Evolutionary conservation across 2,797 vertebrate genomes (phyloP), one percentile per base, ranked within the genome.

Genomic region (Gobionotothen gibberifrons): DNA sequence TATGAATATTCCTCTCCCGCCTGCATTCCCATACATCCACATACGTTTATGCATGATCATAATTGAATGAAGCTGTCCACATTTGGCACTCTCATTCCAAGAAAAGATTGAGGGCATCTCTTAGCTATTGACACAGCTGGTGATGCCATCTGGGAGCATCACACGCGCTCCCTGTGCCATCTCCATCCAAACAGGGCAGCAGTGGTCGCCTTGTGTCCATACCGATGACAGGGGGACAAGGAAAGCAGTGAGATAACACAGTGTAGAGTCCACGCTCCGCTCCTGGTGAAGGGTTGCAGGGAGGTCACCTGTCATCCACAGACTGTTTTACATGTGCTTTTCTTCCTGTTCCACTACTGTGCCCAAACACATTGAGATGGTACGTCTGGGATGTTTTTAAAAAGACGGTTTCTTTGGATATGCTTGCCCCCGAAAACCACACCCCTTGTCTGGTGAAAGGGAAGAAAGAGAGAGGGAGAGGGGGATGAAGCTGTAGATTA

Each of bases 61-160:
- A 69, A 84, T 61, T 67, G 79, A 85, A 78, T 70, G 81, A 74
- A 77, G 82, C 81, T 14, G 68, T 86, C 87, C 81, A 76, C 60
- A 68, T 77, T 85, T 67, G 62, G 65, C 67, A 21, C 83, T 85
- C 72, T 90, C 79, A 42, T 85, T 87, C 86, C 86, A 79, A 87
- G 89, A 78, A 81, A 90, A 91, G 88, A 89, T 87, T 81, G 87
- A 88, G 93, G 93, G 86, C 88, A 90, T 91, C 78, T 88, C 89
- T 84, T 78, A 65, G 85, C 79, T 87, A 85, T 89, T 89, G 88
- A 87, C 93, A 89, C 93, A 95, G 93, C 93, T 95, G 94, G 85
- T 83, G 77, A 74, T 82, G 81, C 93, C 94, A 95, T 94, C 93
- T 95, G 94, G 91, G 90, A 88, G 84, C 79, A 87, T 81, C 53